A percentile compares a stretch with the other conserved stretches of the same genome.
These are phyloP conservation scores for Eublepharis macularius DNA, from an alignment of 2,113 vertebrate species.

Conservation along the genomic window DNA sequence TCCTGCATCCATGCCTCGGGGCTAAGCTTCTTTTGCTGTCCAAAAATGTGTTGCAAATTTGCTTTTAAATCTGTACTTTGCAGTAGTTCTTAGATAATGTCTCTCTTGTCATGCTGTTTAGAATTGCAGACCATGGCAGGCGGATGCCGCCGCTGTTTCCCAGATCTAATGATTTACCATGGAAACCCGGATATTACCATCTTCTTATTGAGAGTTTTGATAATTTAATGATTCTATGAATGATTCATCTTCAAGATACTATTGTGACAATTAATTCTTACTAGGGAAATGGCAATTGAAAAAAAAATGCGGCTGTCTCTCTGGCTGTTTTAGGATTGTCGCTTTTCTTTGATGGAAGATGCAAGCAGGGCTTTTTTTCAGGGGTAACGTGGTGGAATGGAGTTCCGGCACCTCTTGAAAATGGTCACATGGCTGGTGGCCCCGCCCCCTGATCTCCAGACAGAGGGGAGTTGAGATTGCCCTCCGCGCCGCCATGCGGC, in stretches of 20 bases:
- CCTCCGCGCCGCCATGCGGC: no score
- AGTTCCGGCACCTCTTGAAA: no score
- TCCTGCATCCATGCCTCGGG: neutral
- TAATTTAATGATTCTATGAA: conserved; percentile 21
- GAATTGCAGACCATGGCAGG: conserved; percentile 14
- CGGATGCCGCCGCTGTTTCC: conserved; percentile 20
- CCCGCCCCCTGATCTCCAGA: no score
- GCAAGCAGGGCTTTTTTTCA: no score
- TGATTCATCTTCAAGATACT: conserved; percentile 20
- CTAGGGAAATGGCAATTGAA: neutral
- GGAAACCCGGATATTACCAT: conserved; percentile 15
- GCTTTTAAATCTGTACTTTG: neutral
- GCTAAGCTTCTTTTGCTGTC: neutral
- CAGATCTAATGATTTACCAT: conserved; percentile 45
- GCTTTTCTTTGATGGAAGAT: neutral
- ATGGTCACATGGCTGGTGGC: no score
- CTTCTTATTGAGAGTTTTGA: neutral
- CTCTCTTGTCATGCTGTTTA: conserved; percentile 33
- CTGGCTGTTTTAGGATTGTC: neutral
- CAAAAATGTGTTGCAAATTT: neutral
- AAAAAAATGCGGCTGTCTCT: neutral
- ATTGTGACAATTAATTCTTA: conserved; percentile 21
- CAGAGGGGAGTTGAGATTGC: no score
- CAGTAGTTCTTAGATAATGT: neutral
- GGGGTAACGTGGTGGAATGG: no score